Base-by-base conservation (phyloP, 1,140 invertebrate species). In the Drosophila albomicans region DNA sequence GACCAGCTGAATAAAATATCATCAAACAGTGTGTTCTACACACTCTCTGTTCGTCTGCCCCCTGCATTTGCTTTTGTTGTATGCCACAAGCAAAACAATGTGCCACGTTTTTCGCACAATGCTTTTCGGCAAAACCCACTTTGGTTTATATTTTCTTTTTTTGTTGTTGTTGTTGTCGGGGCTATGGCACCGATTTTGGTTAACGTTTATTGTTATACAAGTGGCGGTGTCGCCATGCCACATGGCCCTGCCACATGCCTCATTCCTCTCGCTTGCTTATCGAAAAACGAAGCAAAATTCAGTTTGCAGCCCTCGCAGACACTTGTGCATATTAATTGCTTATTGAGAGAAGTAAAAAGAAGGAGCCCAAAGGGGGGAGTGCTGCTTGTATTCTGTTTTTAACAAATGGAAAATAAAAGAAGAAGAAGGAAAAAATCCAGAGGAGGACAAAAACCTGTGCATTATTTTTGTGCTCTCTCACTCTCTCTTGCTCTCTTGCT, bases 301-400 rank as follows among this genome's bases (percentile, higher is more conserved):
- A 66, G 67, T 76, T 76, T 54, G 57, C 73, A 51, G 61, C 72
- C 69, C 81, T 71, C 67, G 54, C 82, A 82, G 84, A 86, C 79
- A 88, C 84, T 88, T 87, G 84, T 88, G 84, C 84, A 87, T 87
- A 87, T 88, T 87, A 87, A 87, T 87, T 84, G 82, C 82, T 87
- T 87, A 87, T 88, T 87, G 84, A 87, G 84, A 0, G 25, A 20
- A 15, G 41, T 4, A n/a, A 30, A 45, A 30, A 10, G 43, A 32
- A 32, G 32, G 28, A 30, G 41, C 30, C 20, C 20, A 10, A 8
- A 43, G 57, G 56, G 15, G 25, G 11, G 38, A 0, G 10, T 35
- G 11, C 5, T n/a, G 32, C 35, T 25, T n/a, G 16, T 56, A 32
- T 51, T 65, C 62, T 72, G 61, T 51, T 51, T 66, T 72, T 65